Evolutionary conservation across 2,113 vertebrate species (phyloP), one percentile per base, ranked within the genome.

Genomic region (Nyctibius bracteatus): DNA sequence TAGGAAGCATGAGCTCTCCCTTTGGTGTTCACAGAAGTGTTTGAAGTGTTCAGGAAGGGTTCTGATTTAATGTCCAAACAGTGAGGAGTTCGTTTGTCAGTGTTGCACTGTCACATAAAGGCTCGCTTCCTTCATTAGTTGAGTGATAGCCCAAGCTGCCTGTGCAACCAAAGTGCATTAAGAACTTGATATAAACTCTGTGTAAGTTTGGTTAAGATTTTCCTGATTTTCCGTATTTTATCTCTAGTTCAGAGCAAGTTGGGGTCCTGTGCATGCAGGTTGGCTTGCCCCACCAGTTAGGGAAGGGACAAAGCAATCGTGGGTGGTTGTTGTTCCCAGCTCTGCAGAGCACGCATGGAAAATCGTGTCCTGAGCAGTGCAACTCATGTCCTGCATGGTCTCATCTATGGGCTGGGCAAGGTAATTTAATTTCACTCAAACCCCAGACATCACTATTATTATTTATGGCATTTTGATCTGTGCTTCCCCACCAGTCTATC

Each of bases 391-490:
- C 73, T 96, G 51, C 9, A 12, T 92, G 54, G 46, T 55, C 66
- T 97, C 81, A 81, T 81, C 75, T 92, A 62, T 59, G 54, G 44
- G 55, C 52, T 68, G 83, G 96, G 92, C 73, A 96, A 93, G 82
- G 86, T 90, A 93, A 97, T 94, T 97, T 94, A 63, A 94, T 95
- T 93, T 91, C 73, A 51, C 81, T 91, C 39, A 80, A 43, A 93
- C 25, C 28, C n/a, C 72, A 94, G 96, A 93, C 73, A 94, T 52
- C 83, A 71, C 70, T 96, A 88, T 92, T 89, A 67, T 94, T 97
- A 96, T 97, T 97, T 91, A 92, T 85, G 83, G 44, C 54, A 67
- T 85, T 97, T 95, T 97, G 91, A 96, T 94, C 87, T 90, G 90
- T 88, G 70, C 58, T 92, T 97, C 86, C 88, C 82, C 75, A 82